Percentiles rank a stretch among this genome's conserved stretches.
Evolutionary conservation across 2,113 vertebrate genomes (phyloP).

Genomic region (Eidolon helvum): DNA sequence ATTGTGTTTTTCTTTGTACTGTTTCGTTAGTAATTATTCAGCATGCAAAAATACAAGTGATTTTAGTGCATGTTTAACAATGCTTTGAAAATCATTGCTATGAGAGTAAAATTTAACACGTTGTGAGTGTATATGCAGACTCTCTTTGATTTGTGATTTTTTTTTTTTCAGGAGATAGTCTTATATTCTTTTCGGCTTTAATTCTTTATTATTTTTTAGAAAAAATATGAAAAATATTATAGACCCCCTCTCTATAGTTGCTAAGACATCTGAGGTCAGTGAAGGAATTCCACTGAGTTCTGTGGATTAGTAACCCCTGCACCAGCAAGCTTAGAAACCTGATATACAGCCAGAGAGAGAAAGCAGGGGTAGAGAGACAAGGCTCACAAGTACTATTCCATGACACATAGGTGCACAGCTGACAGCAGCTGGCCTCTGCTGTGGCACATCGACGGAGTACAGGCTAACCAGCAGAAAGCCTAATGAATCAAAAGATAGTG

Average conservation of each 20-base stretch:
- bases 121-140: background rate
- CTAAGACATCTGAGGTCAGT: background rate
- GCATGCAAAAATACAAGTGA: background rate
- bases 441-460: background rate
- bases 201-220: background rate
- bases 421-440: background rate
- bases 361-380: background rate
- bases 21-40: conserved; percentile 55
- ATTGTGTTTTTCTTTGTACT: background rate
- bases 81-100: conserved; percentile 45
- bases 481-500: background rate
- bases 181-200: background rate
- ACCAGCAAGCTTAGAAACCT: background rate
- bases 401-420: background rate
- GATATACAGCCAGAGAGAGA: background rate
- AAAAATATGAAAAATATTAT: background rate
- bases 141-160: background rate
- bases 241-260: background rate
- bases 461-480: background rate
- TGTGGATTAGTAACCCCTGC: background rate
- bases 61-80: conserved; percentile 20
- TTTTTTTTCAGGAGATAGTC: background rate
- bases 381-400: background rate
- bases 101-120: conserved; percentile 21
- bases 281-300: background rate